Evolutionary conservation across 2,888 invertebrate genomes (phyloP), one percentile per base, ranked within the genome.

Genomic region (Cerceris rybyensis): DNA sequence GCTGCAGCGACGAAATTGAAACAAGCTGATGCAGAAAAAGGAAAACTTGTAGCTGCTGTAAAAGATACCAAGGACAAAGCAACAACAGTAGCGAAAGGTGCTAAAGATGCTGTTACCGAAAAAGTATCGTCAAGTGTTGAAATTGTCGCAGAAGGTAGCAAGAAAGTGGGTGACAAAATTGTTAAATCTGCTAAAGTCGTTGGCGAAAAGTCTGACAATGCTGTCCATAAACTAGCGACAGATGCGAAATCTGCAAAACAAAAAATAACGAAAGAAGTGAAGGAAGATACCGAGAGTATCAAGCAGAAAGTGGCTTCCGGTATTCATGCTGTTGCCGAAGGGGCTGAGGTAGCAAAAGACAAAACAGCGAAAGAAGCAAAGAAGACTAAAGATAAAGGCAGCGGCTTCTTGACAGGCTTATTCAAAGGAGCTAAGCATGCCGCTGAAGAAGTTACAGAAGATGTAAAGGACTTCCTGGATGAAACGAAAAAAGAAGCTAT

Each of bases 211-310:
- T n/a, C 58, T 4, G 52, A 57, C 7, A 14, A 54, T 11, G 93
- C 42, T 42, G 42, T 43, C n/a, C 14, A 70, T 0, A 71, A 76
- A 42, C 49, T 46, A 49, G 67, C 39, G 0, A 78, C 82, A 0
- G 28, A 50, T 0, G 55, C 52, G 0, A 76, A 70, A 59, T 63
- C 63, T 8, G 58, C 57, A 2, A 58, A 87, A 92, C 93, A 43
- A 92, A 93, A 86, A 93, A 93, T 54, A 93, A 93, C 90, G 0
- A 46, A 16, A 1, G 83, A 85, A 17, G 28, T 82, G 0, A 78
- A 70, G 5, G 82, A 73, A 7, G 83, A 81, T 64, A 55, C 70
- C 0, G 72, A 83, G n/a, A 60, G 39, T 0, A 69, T 66, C 0
- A 84, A 85, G 43, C 82, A 81, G 2, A 83, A 86, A 61, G 41